Conservation (phyloP, 2,797 vertebrate species). For the Monodelphis domestica region DNA sequence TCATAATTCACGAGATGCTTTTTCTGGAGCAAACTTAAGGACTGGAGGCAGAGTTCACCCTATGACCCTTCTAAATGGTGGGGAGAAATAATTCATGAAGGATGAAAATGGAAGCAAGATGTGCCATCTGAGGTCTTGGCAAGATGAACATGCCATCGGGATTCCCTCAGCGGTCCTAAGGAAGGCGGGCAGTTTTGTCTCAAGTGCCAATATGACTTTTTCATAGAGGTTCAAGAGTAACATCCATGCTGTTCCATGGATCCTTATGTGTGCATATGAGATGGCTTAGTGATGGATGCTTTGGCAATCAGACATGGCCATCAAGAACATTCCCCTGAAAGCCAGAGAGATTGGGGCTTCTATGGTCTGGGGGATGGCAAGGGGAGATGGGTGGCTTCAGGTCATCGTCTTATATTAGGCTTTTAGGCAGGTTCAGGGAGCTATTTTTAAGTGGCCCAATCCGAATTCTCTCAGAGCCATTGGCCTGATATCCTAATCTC, state of each 20-base stretch:
- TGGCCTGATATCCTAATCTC: neutral
- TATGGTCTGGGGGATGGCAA: neutral
- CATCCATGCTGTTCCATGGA: neutral
- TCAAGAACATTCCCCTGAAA: neutral
- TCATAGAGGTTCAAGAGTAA: neutral
- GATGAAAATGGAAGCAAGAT: constrained; percentile 79
- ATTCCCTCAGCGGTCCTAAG: neutral
- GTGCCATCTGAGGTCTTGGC: constrained; percentile 80
- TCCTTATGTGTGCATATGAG: neutral
- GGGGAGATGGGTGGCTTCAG: neutral
- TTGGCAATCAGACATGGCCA: neutral
- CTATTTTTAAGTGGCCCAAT: neutral
- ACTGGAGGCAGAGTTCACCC: constrained; percentile 75
- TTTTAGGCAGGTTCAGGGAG: neutral
- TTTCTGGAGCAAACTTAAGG: constrained; percentile 76
- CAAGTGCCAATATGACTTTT: neutral
- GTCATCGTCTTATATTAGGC: neutral
- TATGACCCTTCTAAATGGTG: constrained; percentile 78
- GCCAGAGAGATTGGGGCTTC: neutral
- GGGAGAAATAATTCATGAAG: constrained; percentile 83
- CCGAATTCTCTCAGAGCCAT: neutral
- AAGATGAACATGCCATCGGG: constrained; percentile 57
- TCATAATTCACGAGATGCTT: constrained; percentile 78
- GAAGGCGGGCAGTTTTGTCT: neutral
- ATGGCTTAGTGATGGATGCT: accelerated